A percentile compares a stretch with the other conserved stretches of the same genome.
Evolutionary conservation across 2,113 vertebrate species (phyloP).

Genomic region (Etia nguti): DNA sequence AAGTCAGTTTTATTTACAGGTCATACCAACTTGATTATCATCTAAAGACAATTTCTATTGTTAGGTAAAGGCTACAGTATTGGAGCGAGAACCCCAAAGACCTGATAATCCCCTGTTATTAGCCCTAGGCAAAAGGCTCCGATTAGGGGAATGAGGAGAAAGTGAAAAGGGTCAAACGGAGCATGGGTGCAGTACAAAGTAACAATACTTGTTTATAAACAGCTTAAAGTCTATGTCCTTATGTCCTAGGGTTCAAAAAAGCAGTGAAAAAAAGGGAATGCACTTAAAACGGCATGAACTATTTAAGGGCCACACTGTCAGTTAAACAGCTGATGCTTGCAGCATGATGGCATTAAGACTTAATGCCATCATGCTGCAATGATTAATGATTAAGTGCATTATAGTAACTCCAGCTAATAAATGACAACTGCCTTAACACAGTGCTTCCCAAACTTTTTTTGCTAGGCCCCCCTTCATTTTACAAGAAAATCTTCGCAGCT

Average conservation of each 20-base stretch:
- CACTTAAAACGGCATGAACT: fast-evolving
- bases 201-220: not conserved
- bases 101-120: not conserved
- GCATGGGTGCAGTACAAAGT: not conserved
- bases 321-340: too few relatives aligned
- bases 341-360: too few relatives aligned
- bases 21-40: not conserved
- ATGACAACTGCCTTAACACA: not conserved
- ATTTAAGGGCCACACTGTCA: not conserved
- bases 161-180: not conserved
- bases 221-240: not conserved
- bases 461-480: too few relatives aligned
- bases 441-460: too few relatives aligned
- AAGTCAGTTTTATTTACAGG: not conserved
- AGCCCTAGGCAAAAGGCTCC: not conserved
- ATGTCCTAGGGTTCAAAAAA: not conserved
- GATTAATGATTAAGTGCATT: not conserved
- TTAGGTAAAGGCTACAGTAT: not conserved
- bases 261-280: not conserved
- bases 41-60: not conserved
- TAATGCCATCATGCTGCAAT: not conserved
- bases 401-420: not conserved
- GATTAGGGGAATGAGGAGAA: not conserved
- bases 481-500: too few relatives aligned
- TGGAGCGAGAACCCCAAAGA: not conserved